These are phyloP conservation scores for Aphis gossypii DNA, from an alignment of 1,140 invertebrate genomes.

Conservation along the genomic window DNA sequence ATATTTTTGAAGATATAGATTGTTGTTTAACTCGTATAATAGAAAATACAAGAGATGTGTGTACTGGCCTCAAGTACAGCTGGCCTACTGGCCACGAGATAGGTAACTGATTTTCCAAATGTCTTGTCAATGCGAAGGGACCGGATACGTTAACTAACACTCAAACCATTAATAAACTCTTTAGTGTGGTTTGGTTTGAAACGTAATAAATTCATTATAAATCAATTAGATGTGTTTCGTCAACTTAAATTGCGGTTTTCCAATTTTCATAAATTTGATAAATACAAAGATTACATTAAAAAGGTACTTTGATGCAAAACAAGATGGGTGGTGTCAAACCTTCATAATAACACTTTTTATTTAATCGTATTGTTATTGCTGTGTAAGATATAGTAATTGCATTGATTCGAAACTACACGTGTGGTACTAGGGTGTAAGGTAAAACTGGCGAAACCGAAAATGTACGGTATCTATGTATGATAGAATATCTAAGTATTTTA, in stretches of 20 bases:
- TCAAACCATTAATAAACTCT: background rate
- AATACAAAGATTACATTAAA: background rate
- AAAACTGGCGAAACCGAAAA: background rate
- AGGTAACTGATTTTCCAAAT: constrained; percentile 14
- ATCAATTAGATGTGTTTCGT: background rate
- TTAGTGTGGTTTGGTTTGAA: background rate
- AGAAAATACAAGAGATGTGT: background rate
- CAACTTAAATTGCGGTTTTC: background rate
- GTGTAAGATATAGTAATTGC: too few species aligned
- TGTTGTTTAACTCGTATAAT: background rate
- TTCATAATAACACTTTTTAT: background rate
- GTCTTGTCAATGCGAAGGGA: background rate
- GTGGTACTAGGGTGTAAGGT: too few species aligned
- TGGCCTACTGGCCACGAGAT: background rate
- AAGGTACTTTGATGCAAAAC: background rate
- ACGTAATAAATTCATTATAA: background rate
- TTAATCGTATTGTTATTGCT: too few species aligned
- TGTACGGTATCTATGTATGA: background rate
- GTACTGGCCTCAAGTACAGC: background rate
- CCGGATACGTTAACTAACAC: background rate
- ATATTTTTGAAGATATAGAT: background rate
- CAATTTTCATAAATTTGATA: background rate
- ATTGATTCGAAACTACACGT: too few species aligned
- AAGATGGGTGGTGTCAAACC: background rate
- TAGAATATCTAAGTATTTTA: too few species aligned